phyloP scores from a whole-genome alignment of 2,797 vertebrate species.

The Malurus leucopterus region DNA sequence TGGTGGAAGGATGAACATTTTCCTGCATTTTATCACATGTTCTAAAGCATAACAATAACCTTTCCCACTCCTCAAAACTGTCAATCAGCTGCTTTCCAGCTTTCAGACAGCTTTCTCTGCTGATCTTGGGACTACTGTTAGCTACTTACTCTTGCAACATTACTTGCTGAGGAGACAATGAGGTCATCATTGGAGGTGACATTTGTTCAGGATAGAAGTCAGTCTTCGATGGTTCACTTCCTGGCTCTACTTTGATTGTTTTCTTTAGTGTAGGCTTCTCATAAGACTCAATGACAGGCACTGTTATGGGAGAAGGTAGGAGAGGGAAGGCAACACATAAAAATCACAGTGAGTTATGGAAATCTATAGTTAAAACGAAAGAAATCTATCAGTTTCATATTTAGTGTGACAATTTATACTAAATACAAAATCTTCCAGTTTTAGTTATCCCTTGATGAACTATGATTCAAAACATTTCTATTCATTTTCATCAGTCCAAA shows the following conservation, averaged over 20 bases:
- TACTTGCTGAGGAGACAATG: slow-evolving; percentile 74
- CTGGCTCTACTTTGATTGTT: slow-evolving; percentile 87
- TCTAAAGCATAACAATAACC: background rate
- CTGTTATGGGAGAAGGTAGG: slow-evolving; percentile 2
- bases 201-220: slow-evolving; percentile 84
- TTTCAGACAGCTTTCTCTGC: no score
- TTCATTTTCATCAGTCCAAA: background rate
- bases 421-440: background rate
- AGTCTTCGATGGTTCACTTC: slow-evolving; percentile 72
- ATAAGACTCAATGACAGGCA: slow-evolving; percentile 75
- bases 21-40: background rate
- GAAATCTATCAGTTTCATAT: background rate
- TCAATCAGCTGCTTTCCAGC: background rate
- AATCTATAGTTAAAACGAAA: background rate
- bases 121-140: background rate
- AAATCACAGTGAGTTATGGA: background rate
- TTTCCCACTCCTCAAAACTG: background rate
- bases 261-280: slow-evolving; percentile 80
- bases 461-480: background rate
- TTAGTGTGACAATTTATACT: background rate
- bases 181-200: slow-evolving; percentile 84
- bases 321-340: slow-evolving; percentile 24
- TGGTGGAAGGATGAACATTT: background rate
- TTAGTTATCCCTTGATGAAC: background rate
- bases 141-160: slow-evolving; percentile 87